Base-by-base conservation (phyloP, 2,113 vertebrate genomes). In the Halichoerus grypus region DNA sequence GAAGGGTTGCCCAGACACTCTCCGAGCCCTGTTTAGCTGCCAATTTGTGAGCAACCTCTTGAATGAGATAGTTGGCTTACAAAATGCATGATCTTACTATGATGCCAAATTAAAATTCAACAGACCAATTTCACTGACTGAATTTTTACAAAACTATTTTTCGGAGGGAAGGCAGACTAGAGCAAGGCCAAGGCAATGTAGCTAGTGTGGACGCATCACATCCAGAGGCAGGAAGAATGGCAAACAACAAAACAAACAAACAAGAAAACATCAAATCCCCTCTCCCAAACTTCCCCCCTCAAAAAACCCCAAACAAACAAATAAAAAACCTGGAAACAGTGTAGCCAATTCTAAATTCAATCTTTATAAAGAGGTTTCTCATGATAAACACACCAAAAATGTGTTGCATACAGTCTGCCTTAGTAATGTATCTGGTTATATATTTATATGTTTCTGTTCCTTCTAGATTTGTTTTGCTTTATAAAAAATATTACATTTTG, bases 401-500 rank as follows among this genome's bases (percentile, higher is more conserved):
- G 67, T 65, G 26, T 81, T 36, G 2, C 61, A 1, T 19, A 36
- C 8, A 89, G n/a, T 94, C 77, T 82, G 39, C 71, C 46, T 63
- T 79, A 51, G 31, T 71, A 63, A 96, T 89, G n/a, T 5, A 57
- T 16, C 95, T 88, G 57, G 55, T 49, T 96, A 51, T 55, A 61
- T 39, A 79, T 95, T 93, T 97, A 96, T 92, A 92, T 90, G 89
- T 79, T 79, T 88, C 77, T 97, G 61, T 95, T 96, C 86, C 86
- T 96, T 94, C 74, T 83, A 91, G 72, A 83, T 67, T 97, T 93
- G 65, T 83, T 97, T 91, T 71, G 83, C 72, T 97, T 97, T 96
- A 69, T 97, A 95, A 94, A 94, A 97, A 97, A 88, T 90, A 91
- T 91, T 97, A 76, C 31, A 67, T 93, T 98, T 96, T 83, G 72